Base-by-base conservation (phyloP, 2,888 invertebrate species). In the Bombylius discolor region DNA sequence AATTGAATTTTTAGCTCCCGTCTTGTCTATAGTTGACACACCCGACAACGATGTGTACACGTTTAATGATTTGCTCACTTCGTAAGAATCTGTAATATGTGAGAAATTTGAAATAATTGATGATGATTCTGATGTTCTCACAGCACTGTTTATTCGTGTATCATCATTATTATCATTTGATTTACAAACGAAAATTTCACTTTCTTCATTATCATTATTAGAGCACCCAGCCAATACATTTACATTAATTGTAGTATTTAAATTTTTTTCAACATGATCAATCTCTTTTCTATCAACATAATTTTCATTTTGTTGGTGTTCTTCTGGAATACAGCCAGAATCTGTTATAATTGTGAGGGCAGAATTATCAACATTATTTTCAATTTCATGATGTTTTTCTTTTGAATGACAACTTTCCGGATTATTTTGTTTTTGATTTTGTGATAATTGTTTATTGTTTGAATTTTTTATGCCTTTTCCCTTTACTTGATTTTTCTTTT, bases 401-500 rank as follows among this genome's bases (percentile, higher is more conserved):
- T 42, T 32, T 33, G 34, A 33, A 32, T 50, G 50, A 32, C 32
- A 32, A 47, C 47, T 33, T 56, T 51, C 12, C 32, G 33, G 23
- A 47, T 51, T 33, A 53, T 48, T 9, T 53, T 42, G 49, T 39
- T 50, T 31, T 32, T 50, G 49, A 44, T 53, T 49, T 52, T 52
- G 44, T 44, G 33, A 23, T 55, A 49, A 42, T 31, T 55, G 14
- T 31, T 44, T 48, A 45, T 51, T 47, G 4, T 49, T 44, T 6
- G 44, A 45, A 32, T 54, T 54, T 12, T 42, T 51, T 23, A 49
- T 55, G 54, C 46, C 36, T 45, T 54, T 54, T 23, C 33, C 49
- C 31, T 55, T 55, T 23, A 47, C 48, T 33, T 59, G 59, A 39
- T 57, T 57, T 46, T 59, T 59, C 47, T 39, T 57, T n/a, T 53